Evolutionary conservation across 2,888 invertebrate species (phyloP).

Genomic region (Iselma pallidipennis): DNA sequence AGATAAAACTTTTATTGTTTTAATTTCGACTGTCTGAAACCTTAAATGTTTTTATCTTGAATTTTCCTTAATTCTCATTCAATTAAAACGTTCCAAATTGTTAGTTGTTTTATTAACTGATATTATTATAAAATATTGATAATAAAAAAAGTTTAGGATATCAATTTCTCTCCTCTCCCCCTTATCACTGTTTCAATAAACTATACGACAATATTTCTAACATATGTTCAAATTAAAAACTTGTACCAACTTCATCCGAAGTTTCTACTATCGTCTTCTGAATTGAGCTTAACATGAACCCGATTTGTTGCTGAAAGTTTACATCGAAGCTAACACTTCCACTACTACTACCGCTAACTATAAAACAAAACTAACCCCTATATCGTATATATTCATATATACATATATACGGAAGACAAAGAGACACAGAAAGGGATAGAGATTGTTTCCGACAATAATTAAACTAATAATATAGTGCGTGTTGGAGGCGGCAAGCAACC

Average conservation of each 20-base stretch:
- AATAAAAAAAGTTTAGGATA: too few species aligned
- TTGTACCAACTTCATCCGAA: slow-evolving; percentile 3
- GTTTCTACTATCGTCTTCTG: neutral
- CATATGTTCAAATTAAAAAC: slow-evolving; percentile 27
- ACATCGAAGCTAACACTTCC: neutral
- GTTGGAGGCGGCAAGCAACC: neutral
- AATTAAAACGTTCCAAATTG: neutral
- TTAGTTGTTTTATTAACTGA: too few species aligned
- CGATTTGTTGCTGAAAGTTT: slow-evolving; percentile 1
- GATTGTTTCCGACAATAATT: neutral
- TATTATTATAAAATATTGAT: too few species aligned
- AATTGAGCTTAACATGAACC: neutral
- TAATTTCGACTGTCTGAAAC: slow-evolving; percentile 9
- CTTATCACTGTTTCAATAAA: neutral
- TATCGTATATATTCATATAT: too few species aligned
- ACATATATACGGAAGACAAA: neutral
- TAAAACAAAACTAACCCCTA: too few species aligned
- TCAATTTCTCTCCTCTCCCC: too few species aligned
- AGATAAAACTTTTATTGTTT: slow-evolving; percentile 17
- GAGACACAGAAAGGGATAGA: neutral
- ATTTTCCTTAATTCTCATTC: neutral
- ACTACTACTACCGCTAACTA: neutral
- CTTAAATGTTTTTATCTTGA: neutral
- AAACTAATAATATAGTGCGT: slow-evolving; percentile 1
- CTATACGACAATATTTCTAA: slow-evolving; percentile 8